phyloP scores from a whole-genome alignment of 2,888 invertebrate species.

The Pachliopta kotzebuea region DNA sequence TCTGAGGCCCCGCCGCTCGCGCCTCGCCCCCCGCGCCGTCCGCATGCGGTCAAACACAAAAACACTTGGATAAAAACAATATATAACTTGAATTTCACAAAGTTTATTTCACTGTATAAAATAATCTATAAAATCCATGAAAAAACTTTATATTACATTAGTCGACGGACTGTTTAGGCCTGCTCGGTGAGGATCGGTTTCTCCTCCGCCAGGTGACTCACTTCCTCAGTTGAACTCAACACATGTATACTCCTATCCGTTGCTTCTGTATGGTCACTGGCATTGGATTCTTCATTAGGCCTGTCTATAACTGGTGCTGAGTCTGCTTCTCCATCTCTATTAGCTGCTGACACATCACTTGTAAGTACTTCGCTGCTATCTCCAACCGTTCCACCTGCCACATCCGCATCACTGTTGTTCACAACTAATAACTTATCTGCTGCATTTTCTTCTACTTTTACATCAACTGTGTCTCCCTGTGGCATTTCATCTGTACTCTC shows the following conservation, averaged over 20 bases:
- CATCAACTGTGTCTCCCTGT: not conserved
- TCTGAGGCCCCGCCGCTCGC: not conserved
- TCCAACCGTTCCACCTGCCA: slow-evolving; percentile 35
- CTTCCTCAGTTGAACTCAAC: slow-evolving; percentile 12
- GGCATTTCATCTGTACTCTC: slow-evolving; percentile 27
- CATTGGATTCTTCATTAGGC: slow-evolving; percentile 19
- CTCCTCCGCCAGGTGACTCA: slow-evolving; percentile 38
- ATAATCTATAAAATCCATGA: slow-evolving; percentile 34
- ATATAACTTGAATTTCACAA: slow-evolving; percentile 7
- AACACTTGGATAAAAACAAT: slow-evolving; percentile 2
- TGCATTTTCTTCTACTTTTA: not conserved
- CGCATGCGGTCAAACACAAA: slow-evolving; percentile 3
- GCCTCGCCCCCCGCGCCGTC: not conserved
- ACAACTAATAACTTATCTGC: too few relatives aligned
- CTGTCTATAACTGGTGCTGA: slow-evolving; percentile 37
- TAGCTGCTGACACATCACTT: slow-evolving; percentile 39
- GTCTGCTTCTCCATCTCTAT: slow-evolving; percentile 27
- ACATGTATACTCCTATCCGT: not conserved
- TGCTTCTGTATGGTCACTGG: slow-evolving; percentile 13
- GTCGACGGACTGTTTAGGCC: slow-evolving; percentile 33
- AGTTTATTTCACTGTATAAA: slow-evolving; percentile 28
- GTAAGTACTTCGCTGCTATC: not conserved
- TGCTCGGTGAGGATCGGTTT: slow-evolving; percentile 42
- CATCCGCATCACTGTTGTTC: too few relatives aligned
- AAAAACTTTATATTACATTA: slow-evolving; percentile 28